Percentiles rank a stretch among this genome's conserved stretches.
These are phyloP conservation scores for Sphaeramia orbicularis DNA, from an alignment of 2,797 vertebrate species.

Conservation along the genomic window DNA sequence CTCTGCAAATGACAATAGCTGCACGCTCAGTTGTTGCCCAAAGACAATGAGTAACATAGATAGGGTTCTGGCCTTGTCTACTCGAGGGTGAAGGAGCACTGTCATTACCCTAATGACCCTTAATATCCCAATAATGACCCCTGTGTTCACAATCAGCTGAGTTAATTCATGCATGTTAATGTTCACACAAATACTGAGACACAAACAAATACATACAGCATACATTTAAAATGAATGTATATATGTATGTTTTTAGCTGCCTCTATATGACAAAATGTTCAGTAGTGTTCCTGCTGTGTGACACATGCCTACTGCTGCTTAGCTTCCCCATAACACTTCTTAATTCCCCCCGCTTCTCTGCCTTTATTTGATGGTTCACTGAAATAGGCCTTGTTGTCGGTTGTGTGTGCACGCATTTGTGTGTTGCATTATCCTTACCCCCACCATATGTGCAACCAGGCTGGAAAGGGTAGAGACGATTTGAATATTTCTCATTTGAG, in stretches of 20 bases:
- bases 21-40: constrained; percentile 37
- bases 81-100: constrained; percentile 38
- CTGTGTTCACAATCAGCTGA: constrained; percentile 11
- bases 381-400: constrained; percentile 35
- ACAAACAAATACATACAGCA: background rate
- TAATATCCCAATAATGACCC: constrained; percentile 46
- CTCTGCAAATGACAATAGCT: constrained; percentile 63
- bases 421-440: background rate
- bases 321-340: constrained; percentile 25
- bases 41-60: constrained; percentile 36
- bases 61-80: constrained; percentile 41
- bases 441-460: constrained; percentile 39
- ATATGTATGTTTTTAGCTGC: background rate
- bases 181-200: background rate
- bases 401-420: constrained; percentile 19
- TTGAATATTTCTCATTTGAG: constrained; percentile 77
- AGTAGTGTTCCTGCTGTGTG: constrained; percentile 15
- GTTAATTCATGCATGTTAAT: constrained; percentile 25
- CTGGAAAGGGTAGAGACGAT: constrained; percentile 40
- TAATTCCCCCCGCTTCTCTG: constrained; percentile 27
- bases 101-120: constrained; percentile 59
- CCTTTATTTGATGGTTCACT: constrained; percentile 69
- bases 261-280: constrained; percentile 3
- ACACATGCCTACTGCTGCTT: constrained; percentile 38
- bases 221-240: background rate